These are phyloP conservation scores for Omphaloscelis lunosa DNA, from an alignment of 2,888 invertebrate species.

Conservation along the genomic window DNA sequence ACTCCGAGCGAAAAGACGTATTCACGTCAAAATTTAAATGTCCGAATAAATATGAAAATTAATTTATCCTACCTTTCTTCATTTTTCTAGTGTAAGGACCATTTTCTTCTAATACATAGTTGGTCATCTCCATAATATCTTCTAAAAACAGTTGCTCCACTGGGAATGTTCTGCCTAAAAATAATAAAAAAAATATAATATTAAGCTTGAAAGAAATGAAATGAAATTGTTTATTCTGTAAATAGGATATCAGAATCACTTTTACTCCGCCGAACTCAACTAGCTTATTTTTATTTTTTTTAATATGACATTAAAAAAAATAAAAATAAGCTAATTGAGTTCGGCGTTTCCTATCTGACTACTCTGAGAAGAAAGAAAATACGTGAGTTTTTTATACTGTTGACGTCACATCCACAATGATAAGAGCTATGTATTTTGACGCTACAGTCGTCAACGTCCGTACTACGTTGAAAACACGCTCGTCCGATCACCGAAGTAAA, in stretches of 20 bases:
- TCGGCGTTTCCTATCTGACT: too few species aligned
- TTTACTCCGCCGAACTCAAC: too few species aligned
- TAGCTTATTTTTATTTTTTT: too few species aligned
- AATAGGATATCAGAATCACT: too few species aligned
- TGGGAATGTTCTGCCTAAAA: constrained; percentile 94
- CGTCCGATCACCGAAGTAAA: constrained; percentile 86
- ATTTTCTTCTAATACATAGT: constrained; percentile 88
- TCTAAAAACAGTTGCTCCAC: constrained; percentile 95
- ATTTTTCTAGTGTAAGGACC: constrained; percentile 92
- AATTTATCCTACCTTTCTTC: constrained; percentile 88
- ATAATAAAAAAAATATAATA: neutral
- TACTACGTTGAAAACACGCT: constrained; percentile 78
- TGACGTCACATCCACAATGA: neutral
- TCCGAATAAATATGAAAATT: neutral
- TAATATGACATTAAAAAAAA: too few species aligned
- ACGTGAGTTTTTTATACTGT: neutral
- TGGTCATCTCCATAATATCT: constrained; percentile 93
- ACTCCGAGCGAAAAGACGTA: too few species aligned
- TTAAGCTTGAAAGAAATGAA: neutral
- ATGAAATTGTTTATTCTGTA: too few species aligned
- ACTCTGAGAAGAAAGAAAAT: too few species aligned
- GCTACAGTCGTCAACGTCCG: constrained; percentile 34
- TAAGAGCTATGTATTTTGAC: neutral
- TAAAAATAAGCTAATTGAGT: too few species aligned
- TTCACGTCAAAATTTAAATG: constrained; percentile 33